Base-by-base conservation (phyloP, 2,113 vertebrate genomes). In the Cynoglossus semilaevis region DNA sequence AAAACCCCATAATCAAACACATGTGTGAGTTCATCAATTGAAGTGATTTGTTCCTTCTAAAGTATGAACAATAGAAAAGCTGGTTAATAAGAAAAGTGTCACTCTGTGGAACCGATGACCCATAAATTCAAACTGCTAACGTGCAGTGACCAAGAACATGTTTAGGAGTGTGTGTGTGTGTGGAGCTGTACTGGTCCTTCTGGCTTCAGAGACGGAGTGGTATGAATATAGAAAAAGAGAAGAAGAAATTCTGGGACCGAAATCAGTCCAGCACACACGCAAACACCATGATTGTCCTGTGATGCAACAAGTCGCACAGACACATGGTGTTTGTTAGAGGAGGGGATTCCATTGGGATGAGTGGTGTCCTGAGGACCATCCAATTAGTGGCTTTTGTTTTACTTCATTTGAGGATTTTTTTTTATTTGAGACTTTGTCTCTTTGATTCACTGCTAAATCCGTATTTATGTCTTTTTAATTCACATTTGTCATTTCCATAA, bases 1-100 rank as follows among this genome's bases (percentile, higher is more conserved):
- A 56, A 52, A 69, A 9, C n/a, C 5, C 10, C 47, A 70, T n/a
- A 38, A 50, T 58, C 70, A 49, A 65, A 78, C 59, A 46, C 63
- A 75, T 55, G 49, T 60, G 35, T 61, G 47, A 63, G 63, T 51
- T 67, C 14, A 55, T 73, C 6, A 29, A 29, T 29, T 29, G 6
- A 29, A 29, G 22, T 6, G 22, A 4, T 29, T 29, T 29, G 22
- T 29, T n/a, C n/a, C n/a, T n/a, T n/a, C n/a, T 29, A 29, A 29
- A 29, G 6, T 29, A 29, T 6, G 22, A 29, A 29, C 22, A 29
- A 29, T 29, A 29, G 22, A n/a, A n/a, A n/a, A 29, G 22, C 22
- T n/a, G n/a, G n/a, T n/a, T n/a, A n/a, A n/a, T n/a, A n/a, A n/a
- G n/a, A n/a, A n/a, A n/a, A 29, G 22, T 29, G 22, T 29, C 22